Conservation (phyloP, 2,113 vertebrate species). For the Jacana jacana region DNA sequence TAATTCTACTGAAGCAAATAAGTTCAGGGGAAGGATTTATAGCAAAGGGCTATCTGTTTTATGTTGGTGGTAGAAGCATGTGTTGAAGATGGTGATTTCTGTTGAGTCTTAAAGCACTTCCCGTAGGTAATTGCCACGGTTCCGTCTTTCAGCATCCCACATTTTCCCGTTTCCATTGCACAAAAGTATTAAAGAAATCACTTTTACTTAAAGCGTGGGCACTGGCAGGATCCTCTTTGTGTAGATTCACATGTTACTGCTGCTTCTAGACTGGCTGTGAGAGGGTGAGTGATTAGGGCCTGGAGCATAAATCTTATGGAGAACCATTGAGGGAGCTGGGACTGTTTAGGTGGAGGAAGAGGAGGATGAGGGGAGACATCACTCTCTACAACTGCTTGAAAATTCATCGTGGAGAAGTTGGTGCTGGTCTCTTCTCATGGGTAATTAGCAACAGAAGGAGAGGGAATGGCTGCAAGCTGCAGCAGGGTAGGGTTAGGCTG, state of each 20-base stretch:
- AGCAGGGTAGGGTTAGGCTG: too few species aligned
- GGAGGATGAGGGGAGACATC: too few species aligned
- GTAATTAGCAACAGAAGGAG: too few species aligned
- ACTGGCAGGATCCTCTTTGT: background rate
- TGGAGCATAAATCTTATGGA: too few species aligned
- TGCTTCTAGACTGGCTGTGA: background rate
- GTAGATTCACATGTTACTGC: background rate
- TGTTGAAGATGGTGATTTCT: background rate
- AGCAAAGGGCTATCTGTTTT: background rate
- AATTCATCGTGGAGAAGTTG: too few species aligned
- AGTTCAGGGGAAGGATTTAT: background rate
- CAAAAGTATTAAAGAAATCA: background rate
- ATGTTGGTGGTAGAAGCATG: background rate
- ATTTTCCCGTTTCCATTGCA: background rate
- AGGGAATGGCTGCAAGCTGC: too few species aligned
- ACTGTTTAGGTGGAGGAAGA: too few species aligned
- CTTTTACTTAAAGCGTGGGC: background rate
- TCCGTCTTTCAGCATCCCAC: background rate
- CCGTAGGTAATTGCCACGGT: background rate
- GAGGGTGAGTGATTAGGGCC: too few species aligned
- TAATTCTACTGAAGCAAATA: background rate
- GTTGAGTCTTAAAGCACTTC: background rate
- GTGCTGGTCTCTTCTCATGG: too few species aligned
- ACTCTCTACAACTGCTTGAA: too few species aligned
- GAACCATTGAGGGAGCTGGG: too few species aligned